Percentiles rank a stretch among this genome's conserved stretches.
These are phyloP conservation scores for Agrilus cyanescens DNA, from an alignment of 2,888 invertebrate genomes.

Conservation along the genomic window DNA sequence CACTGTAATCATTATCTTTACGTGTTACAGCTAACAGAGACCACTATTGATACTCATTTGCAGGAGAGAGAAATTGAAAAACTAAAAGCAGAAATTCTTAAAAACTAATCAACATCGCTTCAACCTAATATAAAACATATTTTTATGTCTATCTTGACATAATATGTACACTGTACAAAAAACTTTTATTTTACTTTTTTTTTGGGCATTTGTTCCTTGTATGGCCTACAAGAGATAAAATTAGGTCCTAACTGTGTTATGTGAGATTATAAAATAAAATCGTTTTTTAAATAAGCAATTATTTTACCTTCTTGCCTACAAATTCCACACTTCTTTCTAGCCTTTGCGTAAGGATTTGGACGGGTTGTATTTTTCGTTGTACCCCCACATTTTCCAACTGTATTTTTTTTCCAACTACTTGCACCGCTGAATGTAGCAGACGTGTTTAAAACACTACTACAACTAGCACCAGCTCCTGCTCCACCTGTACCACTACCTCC, in stretches of 20 bases:
- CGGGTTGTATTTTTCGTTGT: constrained; percentile 16
- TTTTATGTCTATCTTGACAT: neutral
- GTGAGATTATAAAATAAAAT: constrained; percentile 1
- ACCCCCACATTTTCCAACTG: constrained; percentile 1
- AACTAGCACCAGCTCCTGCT: constrained; percentile 16
- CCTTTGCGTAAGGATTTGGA: constrained; percentile 21
- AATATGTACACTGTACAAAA: neutral
- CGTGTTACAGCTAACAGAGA: constrained; percentile 47
- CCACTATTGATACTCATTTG: constrained; percentile 43
- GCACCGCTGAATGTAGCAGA: constrained; percentile 9
- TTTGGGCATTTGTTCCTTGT: constrained; percentile 15
- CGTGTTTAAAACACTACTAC: constrained; percentile 13
- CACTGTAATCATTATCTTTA: constrained; percentile 4
- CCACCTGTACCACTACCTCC: constrained; percentile 19
- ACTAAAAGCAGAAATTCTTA: constrained; percentile 23
- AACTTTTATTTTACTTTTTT: constrained; percentile 2
- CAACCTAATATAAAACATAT: constrained; percentile 1
- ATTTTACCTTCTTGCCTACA: constrained; percentile 58
- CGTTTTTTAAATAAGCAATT: neutral
- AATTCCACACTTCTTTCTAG: constrained; percentile 53
- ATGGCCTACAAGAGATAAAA: constrained; percentile 35
- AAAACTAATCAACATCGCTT: neutral
- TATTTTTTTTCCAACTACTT: constrained; percentile 2
- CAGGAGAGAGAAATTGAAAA: constrained; percentile 45
- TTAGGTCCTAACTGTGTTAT: neutral